phyloP scores from a whole-genome alignment of 2,888 invertebrate genomes.

The Ceramica pisi region DNA sequence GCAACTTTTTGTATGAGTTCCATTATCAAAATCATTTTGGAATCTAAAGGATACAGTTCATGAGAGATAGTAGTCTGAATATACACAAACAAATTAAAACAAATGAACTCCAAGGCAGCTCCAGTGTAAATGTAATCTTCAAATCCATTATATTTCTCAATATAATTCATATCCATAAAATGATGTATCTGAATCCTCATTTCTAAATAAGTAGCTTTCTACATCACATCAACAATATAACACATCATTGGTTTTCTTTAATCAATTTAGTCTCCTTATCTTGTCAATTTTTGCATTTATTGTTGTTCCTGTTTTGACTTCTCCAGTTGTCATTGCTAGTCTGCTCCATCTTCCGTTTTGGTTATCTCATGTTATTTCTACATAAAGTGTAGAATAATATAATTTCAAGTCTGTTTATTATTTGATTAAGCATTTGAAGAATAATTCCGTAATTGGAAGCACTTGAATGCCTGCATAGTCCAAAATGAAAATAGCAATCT shows the following conservation, averaged over 20 bases:
- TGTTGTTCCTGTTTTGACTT: no score
- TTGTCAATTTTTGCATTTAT: no score
- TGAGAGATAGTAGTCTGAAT: slow-evolving; percentile 44
- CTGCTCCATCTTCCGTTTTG: slow-evolving; percentile 15
- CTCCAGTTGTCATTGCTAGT: background rate
- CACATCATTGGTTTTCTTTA: background rate
- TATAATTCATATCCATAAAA: slow-evolving; percentile 3
- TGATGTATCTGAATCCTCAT: background rate
- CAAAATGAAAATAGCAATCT: slow-evolving; percentile 58
- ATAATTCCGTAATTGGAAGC: slow-evolving; percentile 24
- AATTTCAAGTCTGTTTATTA: slow-evolving; percentile 24
- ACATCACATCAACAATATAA: slow-evolving; percentile 3
- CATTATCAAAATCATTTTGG: slow-evolving; percentile 40
- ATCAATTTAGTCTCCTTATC: background rate
- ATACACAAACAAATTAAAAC: slow-evolving; percentile 57
- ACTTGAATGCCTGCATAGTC: slow-evolving; percentile 43
- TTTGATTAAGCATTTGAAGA: slow-evolving; percentile 31
- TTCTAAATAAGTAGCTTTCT: background rate
- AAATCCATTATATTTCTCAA: slow-evolving; percentile 5
- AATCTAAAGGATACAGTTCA: slow-evolving; percentile 47
- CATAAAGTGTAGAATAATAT: slow-evolving; percentile 21
- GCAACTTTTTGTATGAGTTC: slow-evolving; percentile 32
- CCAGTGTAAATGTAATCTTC: slow-evolving; percentile 16
- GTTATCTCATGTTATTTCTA: slow-evolving; percentile 18
- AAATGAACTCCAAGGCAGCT: slow-evolving; percentile 33